Conservation (phyloP, 2,888 invertebrate genomes). For the Horisme vitalbata region DNA sequence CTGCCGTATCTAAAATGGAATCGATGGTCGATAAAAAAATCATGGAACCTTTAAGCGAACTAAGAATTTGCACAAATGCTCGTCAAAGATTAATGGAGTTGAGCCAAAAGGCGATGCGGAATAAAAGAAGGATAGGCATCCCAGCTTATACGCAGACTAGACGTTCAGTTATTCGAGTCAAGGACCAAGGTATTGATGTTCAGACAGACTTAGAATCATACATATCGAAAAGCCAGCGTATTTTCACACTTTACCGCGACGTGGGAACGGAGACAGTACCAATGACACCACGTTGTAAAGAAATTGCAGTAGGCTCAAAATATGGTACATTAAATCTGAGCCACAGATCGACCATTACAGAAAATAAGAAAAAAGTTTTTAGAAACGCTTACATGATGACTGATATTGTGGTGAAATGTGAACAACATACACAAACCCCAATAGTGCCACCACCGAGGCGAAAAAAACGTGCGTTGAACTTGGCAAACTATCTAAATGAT, state of each 20-base stretch:
- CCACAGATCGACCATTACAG: constrained; percentile 63
- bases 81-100: constrained; percentile 82
- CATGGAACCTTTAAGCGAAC: constrained; percentile 74
- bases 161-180: constrained; percentile 74
- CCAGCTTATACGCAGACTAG: constrained; percentile 84
- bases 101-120: constrained; percentile 82
- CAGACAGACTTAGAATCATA: constrained; percentile 78
- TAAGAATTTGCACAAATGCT: constrained; percentile 83
- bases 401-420: constrained; percentile 48
- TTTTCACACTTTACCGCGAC: constrained; percentile 56
- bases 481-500: constrained; percentile 37
- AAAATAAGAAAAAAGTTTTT: constrained; percentile 47
- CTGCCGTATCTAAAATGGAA: constrained; percentile 64
- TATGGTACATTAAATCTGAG: constrained; percentile 53
- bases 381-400: constrained; percentile 72
- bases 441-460: constrained; percentile 60
- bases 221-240: constrained; percentile 48
- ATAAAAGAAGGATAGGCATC: constrained; percentile 74
- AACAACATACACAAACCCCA: constrained; percentile 63
- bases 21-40: constrained; percentile 66
- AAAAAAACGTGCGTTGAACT: constrained; percentile 45
- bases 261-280: constrained; percentile 68
- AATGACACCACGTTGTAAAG: constrained; percentile 74
- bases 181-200: constrained; percentile 81
- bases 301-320: constrained; percentile 66